Conservation (phyloP, 92 coral and sea anemone species). For the Palythoa grandiflora region DNA sequence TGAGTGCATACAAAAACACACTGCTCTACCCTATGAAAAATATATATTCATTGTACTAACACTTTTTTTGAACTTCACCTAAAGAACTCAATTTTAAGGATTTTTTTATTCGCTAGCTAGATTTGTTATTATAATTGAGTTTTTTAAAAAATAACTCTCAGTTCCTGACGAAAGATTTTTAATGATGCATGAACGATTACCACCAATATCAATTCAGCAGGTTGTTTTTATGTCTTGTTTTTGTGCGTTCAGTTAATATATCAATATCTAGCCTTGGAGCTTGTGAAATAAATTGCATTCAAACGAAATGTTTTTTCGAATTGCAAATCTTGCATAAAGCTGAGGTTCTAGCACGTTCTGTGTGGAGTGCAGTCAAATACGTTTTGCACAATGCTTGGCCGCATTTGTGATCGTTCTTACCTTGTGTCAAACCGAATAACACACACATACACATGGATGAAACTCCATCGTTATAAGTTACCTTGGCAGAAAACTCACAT, state of each 20-base stretch:
- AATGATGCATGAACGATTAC: background rate
- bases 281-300: background rate
- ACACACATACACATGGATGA: background rate
- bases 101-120: background rate
- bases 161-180: background rate
- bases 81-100: background rate
- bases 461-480: background rate
- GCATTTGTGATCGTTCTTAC: background rate
- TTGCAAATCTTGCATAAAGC: background rate
- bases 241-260: background rate
- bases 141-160: background rate
- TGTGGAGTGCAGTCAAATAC: background rate
- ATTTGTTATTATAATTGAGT: background rate
- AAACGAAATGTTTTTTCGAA: background rate
- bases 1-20: background rate
- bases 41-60: background rate
- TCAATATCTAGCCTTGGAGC: background rate
- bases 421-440: background rate
- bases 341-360: conserved; percentile 1
- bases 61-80: background rate
- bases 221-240: background rate
- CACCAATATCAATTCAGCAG: background rate
- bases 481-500: background rate
- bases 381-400: background rate
- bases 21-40: background rate